Evolutionary conservation across 2,113 vertebrate genomes (phyloP), one percentile per base, ranked within the genome.

Genomic region (Esox niger): DNA sequence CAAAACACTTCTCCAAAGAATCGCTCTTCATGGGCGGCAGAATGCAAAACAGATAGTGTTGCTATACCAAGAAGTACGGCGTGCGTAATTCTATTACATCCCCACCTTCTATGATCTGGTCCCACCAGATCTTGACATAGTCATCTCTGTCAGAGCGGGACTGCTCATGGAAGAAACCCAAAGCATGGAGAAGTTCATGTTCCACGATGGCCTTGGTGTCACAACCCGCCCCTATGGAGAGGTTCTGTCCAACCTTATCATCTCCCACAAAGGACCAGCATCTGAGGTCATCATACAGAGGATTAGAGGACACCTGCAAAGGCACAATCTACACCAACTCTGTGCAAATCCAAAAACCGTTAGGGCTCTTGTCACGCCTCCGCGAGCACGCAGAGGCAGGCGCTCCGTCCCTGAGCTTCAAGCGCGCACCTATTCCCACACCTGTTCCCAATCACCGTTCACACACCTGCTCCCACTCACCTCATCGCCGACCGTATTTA

Each of bases 221-320:
- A 81, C 94, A 95, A 0, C 90, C 0, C 1, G 0, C 0, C 1
- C 93, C 94, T 71, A 95, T 91, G 23, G 94, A 95, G 56, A 95
- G 72, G 8, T 84, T 84, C 74, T 95, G 94, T 13, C 94, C 94
- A 2, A 68, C 81, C 0, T 91, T 77, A 15, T 64, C 66, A 71
- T 94, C 64, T 0, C 94, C 94, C n/a, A 95, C 90, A 62, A 82
- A 89, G 15, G 96, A 98, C 96, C 95, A 98, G 81, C 96, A 98
- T 38, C 96, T 97, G 69, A 7, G 47, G n/a, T n/a, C 47, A 7
- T 70, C 11, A 61, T 21, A 33, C 31, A 61, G 30, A 32, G n/a
- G 8, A 35, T 61, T 33, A 61, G 6, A 57, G 38, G 4, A 64
- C 31, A 23, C 3, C 2, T 20, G 38, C 17, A 43, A 43, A 43